These are phyloP conservation scores for Archips xylosteana DNA, from an alignment of 2,888 invertebrate genomes.

Conservation along the genomic window DNA sequence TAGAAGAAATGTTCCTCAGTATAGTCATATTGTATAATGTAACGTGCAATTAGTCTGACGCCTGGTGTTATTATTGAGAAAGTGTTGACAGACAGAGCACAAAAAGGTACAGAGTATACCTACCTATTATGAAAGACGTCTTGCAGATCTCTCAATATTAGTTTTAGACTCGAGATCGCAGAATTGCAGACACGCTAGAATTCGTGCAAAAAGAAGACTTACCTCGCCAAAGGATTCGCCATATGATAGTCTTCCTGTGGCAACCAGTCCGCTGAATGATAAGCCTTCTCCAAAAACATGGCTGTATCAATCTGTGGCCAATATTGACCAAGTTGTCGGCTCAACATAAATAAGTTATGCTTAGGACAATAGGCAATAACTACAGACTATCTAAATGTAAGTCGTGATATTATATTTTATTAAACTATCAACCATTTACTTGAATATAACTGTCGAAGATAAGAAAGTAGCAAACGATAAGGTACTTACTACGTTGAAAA, in stretches of 20 bases:
- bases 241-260: not conserved
- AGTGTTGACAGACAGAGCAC: constrained; percentile 30
- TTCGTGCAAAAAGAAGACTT: not conserved
- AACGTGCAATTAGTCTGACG: constrained; percentile 25
- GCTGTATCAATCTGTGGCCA: not conserved
- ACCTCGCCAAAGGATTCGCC: not conserved
- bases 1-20: constrained; percentile 28
- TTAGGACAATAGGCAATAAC: constrained; percentile 4
- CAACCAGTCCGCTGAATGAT: too few relatives aligned
- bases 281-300: too few relatives aligned
- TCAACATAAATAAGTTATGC: not conserved
- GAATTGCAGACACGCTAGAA: too few relatives aligned
- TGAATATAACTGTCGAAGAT: constrained; percentile 5
- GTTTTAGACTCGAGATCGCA: too few relatives aligned
- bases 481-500: not conserved
- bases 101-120: constrained; percentile 18
- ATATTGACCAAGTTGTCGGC: not conserved
- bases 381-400: not conserved
- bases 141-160: not conserved
- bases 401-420: not conserved
- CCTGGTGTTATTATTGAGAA: constrained; percentile 34
- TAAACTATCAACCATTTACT: constrained; percentile 6
- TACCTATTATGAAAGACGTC: not conserved
- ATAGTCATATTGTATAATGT: constrained; percentile 32
- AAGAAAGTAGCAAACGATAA: constrained; percentile 2